phyloP scores from a whole-genome alignment of 2,888 invertebrate species.

The Tribolium freemani region DNA sequence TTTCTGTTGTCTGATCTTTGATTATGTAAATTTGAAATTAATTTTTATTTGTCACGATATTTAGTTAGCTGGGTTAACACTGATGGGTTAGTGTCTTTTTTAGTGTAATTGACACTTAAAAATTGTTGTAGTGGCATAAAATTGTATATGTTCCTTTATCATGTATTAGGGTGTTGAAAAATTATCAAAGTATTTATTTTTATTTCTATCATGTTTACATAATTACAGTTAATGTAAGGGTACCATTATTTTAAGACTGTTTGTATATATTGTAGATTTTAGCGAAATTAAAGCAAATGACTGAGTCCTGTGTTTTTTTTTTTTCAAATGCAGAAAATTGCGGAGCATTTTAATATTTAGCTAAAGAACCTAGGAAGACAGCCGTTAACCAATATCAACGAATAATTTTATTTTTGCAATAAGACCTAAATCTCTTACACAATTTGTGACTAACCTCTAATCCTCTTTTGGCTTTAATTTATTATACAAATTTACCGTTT shows the following conservation, averaged over 20 bases:
- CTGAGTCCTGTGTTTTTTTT: background rate
- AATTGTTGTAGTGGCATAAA: background rate
- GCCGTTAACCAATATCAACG: no score
- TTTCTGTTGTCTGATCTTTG: conserved; percentile 53
- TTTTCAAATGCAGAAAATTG: no score
- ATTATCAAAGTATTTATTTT: conserved; percentile 8
- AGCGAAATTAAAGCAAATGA: conserved; percentile 14
- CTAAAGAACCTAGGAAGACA: no score
- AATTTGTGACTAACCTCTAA: no score
- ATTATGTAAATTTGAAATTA: background rate
- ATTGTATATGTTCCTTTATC: background rate
- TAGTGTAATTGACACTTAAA: background rate
- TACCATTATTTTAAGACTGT: conserved; percentile 45
- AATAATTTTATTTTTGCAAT: no score
- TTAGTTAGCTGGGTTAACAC: conserved; percentile 16
- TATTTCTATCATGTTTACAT: conserved; percentile 14
- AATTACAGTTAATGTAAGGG: conserved; percentile 23
- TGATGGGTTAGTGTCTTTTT: conserved; percentile 15
- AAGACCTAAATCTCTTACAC: no score
- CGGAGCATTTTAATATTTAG: no score
- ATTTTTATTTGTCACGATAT: background rate
- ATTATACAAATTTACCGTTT: no score
- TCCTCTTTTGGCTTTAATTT: no score
- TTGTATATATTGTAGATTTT: conserved; percentile 29
- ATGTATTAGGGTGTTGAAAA: background rate